Evolutionary conservation across 2,113 vertebrate genomes (phyloP).

Genomic region (Eclectus roratus): DNA sequence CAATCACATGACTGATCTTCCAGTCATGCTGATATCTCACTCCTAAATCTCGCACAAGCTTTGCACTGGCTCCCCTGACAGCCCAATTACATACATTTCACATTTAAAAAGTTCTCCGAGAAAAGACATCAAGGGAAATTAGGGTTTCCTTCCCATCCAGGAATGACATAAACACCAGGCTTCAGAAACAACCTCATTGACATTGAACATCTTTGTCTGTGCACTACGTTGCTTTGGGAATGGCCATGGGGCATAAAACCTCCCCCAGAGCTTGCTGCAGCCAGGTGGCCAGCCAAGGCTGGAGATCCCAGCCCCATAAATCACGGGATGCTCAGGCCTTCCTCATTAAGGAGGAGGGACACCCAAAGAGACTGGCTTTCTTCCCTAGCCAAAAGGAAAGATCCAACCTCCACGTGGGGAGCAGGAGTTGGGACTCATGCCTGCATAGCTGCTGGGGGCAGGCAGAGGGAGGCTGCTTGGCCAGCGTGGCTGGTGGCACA

Average conservation of each 20-base stretch:
- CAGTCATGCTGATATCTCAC: not conserved
- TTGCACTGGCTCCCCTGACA: not conserved
- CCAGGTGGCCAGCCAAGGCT: fast-evolving
- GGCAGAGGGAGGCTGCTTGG: not conserved
- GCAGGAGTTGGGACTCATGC: not conserved
- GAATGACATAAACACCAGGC: not conserved
- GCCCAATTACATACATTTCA: not conserved
- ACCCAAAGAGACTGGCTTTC: not conserved
- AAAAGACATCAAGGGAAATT: not conserved
- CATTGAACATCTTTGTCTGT: not conserved
- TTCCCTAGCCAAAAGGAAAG: not conserved
- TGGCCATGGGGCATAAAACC: not conserved
- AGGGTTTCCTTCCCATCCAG: not conserved
- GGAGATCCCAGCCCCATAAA: not conserved
- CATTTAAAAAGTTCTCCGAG: not conserved
- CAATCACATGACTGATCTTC: not conserved
- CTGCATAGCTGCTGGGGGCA: fast-evolving
- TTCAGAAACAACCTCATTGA: not conserved
- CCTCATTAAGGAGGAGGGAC: not conserved
- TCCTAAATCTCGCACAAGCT: fast-evolving
- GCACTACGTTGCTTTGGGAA: fast-evolving
- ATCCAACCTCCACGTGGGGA: not conserved
- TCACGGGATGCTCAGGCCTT: not conserved
- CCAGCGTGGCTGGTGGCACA: fast-evolving
- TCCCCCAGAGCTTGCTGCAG: not conserved